Base-by-base conservation (phyloP, 2,113 vertebrate genomes). In the Genyomyrus donnyi region DNA sequence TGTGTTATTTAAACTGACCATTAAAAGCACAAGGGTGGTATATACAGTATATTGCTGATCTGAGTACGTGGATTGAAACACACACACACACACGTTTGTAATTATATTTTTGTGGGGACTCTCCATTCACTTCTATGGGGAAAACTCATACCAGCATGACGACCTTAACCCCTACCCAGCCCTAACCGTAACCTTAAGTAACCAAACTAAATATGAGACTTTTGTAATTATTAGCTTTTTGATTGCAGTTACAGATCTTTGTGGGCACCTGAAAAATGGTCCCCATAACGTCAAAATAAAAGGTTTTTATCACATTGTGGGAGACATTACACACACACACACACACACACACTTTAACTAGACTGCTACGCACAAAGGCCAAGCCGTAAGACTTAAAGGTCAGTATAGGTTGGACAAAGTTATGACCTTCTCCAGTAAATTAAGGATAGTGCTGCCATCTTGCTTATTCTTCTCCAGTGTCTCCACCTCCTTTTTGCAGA, bases 371-470 rank as follows among this genome's bases (percentile, higher is more conserved):
- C 62, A 31, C n/a, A 70, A 70, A 31, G n/a, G 62, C 62, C 62
- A 70, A 70, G n/a, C n/a, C 10, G 3, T 11, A 70, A 31, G 62
- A 11, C 62, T 31, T 70, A 13, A 70, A 11, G 62, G n/a, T 70
- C 39, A 19, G 31, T 56, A 15, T 19, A 27, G 15, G 17, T 27
- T 88, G 24, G 10, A 90, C 10, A 56, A 87, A 42, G 31, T 3
- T 88, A 90, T 91, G 56, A 99, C 98, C 97, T 97, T 96, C 85
- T 95, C 95, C 17, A 99, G 94, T 56, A 96, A 93, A 92, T 93
- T 93, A 77, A 99, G 95, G 3, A 95, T 91, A 39, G 94, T 96
- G 31, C 94, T 89, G 11, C 96, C 88, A n/a, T 98, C 95, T 0
- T n/a, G 70, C 74, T 90, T 90, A 21, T 95, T 90, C 27, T 95